Evolutionary conservation across 2,113 vertebrate species (phyloP), one percentile per base, ranked within the genome.

Genomic region (Lepisosteus osseus): DNA sequence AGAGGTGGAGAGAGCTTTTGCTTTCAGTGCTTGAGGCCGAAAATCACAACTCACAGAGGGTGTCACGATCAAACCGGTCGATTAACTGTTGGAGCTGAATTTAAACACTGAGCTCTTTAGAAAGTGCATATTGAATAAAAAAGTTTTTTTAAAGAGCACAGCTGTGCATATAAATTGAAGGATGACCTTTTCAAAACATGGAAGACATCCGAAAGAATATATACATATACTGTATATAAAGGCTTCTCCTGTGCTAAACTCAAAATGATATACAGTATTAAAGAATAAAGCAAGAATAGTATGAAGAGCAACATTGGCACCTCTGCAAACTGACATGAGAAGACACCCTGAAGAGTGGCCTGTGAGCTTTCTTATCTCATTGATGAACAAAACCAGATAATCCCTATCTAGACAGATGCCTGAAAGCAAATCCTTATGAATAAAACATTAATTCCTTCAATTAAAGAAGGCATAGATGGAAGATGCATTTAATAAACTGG

Each of bases 391-490:
- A 29, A 41, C 14, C 65, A 42, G 56, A 57, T 73, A 51, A 68
- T 73, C 44, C 55, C 3, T 45, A 68, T 68, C 65, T 54, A 67
- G 12, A 42, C 65, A 17, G 14, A 61, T 68, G 65, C 57, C 44
- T 42, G 57, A 68, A 68, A 69, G 17, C 56, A 62, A n/a, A 62
- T 29, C 29, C 44, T 44, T 54, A 68, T 73, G 72, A 73, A 68
- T 59, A 67, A 72, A 72, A 72, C 69, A 61, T 54, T 17, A 14
- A 44, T 62, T 44, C 62, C 55, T 56, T 67, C 68, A 70, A 56
- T 75, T 68, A 71, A 51, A 43, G 71, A 72, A 77, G 55, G 65
- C 69, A 65, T 14, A 62, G 17, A 61, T 62, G 47, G 69, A 74
- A 73, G 3, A 47, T 4, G 29, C 69, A 54, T 69, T 72, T 76